phyloP scores from a whole-genome alignment of 2,113 vertebrate species.

The Accipiter cooperii region DNA sequence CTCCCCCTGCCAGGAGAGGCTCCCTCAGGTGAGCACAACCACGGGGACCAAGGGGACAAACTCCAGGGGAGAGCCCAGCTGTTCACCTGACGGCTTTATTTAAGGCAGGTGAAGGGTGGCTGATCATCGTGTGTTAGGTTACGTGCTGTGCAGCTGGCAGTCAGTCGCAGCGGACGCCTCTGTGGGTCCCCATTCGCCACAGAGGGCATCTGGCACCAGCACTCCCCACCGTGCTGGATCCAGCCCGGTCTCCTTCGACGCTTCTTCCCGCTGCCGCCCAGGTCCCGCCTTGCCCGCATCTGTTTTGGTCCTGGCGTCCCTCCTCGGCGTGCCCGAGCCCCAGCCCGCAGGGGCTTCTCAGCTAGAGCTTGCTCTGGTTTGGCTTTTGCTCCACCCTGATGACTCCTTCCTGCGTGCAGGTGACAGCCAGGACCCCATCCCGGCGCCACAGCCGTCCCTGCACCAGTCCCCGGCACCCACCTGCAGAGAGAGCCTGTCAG shows the following conservation, averaged over 20 bases:
- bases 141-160: too few relatives aligned
- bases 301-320: not conserved
- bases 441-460: slow-evolving; percentile 89
- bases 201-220: not conserved
- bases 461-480: slow-evolving; percentile 83
- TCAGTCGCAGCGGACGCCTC: accelerated
- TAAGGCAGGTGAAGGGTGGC: not conserved
- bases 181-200: accelerated
- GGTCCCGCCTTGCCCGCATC: not conserved
- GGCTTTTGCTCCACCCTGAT: slow-evolving; percentile 70
- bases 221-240: not conserved
- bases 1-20: not conserved
- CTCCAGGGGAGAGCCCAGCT: not conserved
- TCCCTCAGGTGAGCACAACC: accelerated
- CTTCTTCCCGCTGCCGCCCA: not conserved
- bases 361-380: slow-evolving; percentile 80
- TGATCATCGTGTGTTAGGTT: accelerated
- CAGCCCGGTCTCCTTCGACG: not conserved
- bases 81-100: not conserved
- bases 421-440: slow-evolving; percentile 87
- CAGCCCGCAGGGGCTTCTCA: accelerated
- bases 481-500: slow-evolving; percentile 49
- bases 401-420: slow-evolving; percentile 89
- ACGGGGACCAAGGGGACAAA: not conserved
- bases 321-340: accelerated